Evolutionary conservation across 2,888 invertebrate genomes (phyloP).

Genomic region (Drosophila mercatorum): DNA sequence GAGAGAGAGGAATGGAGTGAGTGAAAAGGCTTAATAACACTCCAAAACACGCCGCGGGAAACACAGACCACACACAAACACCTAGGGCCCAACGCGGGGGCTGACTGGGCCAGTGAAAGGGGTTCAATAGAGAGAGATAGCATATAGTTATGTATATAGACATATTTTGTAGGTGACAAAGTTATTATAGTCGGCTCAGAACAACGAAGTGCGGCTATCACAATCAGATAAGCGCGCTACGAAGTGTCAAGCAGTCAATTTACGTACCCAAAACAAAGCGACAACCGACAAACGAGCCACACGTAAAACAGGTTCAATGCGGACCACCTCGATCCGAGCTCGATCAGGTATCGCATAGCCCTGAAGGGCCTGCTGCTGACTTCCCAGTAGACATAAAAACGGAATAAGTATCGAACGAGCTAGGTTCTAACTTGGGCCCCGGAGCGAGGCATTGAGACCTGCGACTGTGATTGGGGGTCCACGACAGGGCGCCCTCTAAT

Average conservation of each 20-base stretch:
- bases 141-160: slow-evolving; percentile 45
- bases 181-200: slow-evolving; percentile 71
- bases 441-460: slow-evolving; percentile 4
- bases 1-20: neutral
- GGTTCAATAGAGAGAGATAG: slow-evolving; percentile 27
- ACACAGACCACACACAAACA: slow-evolving; percentile 61
- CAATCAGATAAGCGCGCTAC: slow-evolving; percentile 71
- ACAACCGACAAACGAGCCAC: slow-evolving; percentile 40
- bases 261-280: slow-evolving; percentile 79
- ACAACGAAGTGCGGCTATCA: slow-evolving; percentile 72
- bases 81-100: slow-evolving; percentile 57
- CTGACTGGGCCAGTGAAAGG: slow-evolving; percentile 60
- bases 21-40: slow-evolving; percentile 67
- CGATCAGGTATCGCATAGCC: slow-evolving; percentile 45
- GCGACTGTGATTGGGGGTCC: slow-evolving; percentile 12
- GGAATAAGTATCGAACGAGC: slow-evolving; percentile 3
- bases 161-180: slow-evolving; percentile 83
- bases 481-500: slow-evolving; percentile 48
- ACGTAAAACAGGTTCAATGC: slow-evolving; percentile 64
- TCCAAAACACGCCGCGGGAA: slow-evolving; percentile 57
- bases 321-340: slow-evolving; percentile 66
- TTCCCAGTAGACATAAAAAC: slow-evolving; percentile 71
- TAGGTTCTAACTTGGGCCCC: slow-evolving; percentile 5
- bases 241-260: slow-evolving; percentile 77
- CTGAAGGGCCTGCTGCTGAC: slow-evolving; percentile 63